Evolutionary conservation across 92 coral and sea anemone species (phyloP).

Genomic region (Phenganax marumi): DNA sequence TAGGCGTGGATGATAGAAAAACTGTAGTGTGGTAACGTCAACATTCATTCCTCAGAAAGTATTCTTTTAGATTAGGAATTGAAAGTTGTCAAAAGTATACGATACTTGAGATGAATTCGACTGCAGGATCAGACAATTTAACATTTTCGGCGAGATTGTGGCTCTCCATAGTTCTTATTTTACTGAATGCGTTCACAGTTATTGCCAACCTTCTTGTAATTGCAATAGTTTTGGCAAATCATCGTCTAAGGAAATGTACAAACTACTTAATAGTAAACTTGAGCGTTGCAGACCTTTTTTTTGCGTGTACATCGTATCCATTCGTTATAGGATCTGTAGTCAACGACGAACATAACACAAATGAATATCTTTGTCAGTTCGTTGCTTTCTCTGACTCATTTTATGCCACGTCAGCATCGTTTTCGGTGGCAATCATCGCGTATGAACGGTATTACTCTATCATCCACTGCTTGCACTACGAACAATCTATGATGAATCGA

Average conservation of each 20-base stretch:
- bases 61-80: background rate
- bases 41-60: no score
- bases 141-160: slow-evolving; percentile 34
- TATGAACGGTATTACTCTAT: slow-evolving; percentile 89
- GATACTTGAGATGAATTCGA: slow-evolving; percentile 20
- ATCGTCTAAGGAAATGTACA: slow-evolving; percentile 81
- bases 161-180: slow-evolving; percentile 39
- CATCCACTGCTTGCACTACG: slow-evolving; percentile 89
- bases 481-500: slow-evolving; percentile 74
- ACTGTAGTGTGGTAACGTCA: no score
- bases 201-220: slow-evolving; percentile 73
- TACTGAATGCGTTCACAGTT: slow-evolving; percentile 50
- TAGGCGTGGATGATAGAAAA: background rate
- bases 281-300: slow-evolving; percentile 73
- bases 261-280: slow-evolving; percentile 83
- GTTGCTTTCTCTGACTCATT: slow-evolving; percentile 78
- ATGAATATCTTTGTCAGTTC: slow-evolving; percentile 58
- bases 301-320: slow-evolving; percentile 72
- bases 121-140: slow-evolving; percentile 5
- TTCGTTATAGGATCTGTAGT: slow-evolving; percentile 61
- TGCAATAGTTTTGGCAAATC: slow-evolving; percentile 72
- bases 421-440: slow-evolving; percentile 83
- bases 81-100: background rate
- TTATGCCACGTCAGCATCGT: slow-evolving; percentile 74
- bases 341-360: slow-evolving; percentile 21